Base-by-base conservation (phyloP, 2,797 vertebrate species). In the Enteromius paludinosus region DNA sequence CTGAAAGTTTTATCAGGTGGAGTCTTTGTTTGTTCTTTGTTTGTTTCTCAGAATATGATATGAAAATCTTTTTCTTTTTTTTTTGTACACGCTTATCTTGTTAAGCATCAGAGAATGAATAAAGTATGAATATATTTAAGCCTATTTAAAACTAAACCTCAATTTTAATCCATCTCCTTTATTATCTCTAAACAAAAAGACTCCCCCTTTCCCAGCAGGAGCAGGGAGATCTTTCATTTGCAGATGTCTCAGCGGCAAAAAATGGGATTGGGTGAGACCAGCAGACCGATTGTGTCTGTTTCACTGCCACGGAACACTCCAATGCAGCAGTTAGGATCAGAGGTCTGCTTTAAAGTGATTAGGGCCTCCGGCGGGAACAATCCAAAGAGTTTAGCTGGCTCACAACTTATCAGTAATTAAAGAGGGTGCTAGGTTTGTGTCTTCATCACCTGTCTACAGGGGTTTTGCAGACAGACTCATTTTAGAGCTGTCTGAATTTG, bases 1-100 rank as follows among this genome's bases (percentile, higher is more conserved):
- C 95, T 94, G 94, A 95, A 96, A 92, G 91, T 93, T 95, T 93
- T 92, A 96, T 95, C 92, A 95, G 91, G 94, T 95, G 93, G 93
- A 95, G 88, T 92, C 93, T 92, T 90, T 91, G 90, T 81, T 49
- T n/a, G n/a, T n/a, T n/a, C n/a, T 81, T 83, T 88, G 86, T 91
- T 83, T 83, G 41, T 91, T 89, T 47, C 33, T 54, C 33, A 9
- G 18, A 85, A 83, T 77, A 12, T 35, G 47, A 15, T 78, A 4
- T 49, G 30, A 47, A 71, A 30, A 9, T 30, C 0, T 12, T 33
- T 45, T 43, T 2, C 3, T 11, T 56, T 4, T 28, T 28, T 7
- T 12, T 4, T 25, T 25, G 2, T 30, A 6, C 11, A 12, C 3
- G 9, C 15, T 49, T 71, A 11, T 8, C 69, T 71, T 56, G 3